Evolutionary conservation across 2,888 invertebrate species (phyloP).

Genomic region (Osmoderma eremita): DNA sequence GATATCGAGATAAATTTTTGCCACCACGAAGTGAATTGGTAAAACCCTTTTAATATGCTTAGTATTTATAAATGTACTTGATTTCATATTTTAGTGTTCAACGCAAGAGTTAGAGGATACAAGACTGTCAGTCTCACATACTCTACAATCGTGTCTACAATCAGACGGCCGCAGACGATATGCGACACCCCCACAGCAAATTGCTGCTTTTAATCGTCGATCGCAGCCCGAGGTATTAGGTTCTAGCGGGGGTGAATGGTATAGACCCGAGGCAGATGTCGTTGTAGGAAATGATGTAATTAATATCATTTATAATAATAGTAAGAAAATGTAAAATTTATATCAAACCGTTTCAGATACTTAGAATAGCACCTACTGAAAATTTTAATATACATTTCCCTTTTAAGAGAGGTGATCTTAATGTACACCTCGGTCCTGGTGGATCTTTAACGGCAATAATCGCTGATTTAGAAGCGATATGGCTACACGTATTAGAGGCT

Average conservation of each 20-base stretch:
- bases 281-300: constrained; percentile 81
- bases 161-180: constrained; percentile 83
- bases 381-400: constrained; percentile 92
- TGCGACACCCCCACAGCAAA: constrained; percentile 90
- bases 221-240: constrained; percentile 76
- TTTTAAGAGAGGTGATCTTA: constrained; percentile 86
- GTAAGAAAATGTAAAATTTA: constrained; percentile 8
- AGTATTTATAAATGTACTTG: not conserved
- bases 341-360: constrained; percentile 61
- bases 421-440: constrained; percentile 84
- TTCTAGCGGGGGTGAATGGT: constrained; percentile 70
- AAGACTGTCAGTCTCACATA: constrained; percentile 83
- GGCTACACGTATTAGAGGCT: constrained; percentile 82
- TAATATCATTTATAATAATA: not conserved
- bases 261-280: constrained; percentile 72
- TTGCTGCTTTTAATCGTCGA: constrained; percentile 86
- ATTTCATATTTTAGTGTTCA: constrained; percentile 73
- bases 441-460: constrained; percentile 87
- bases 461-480: constrained; percentile 87
- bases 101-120: constrained; percentile 86
- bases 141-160: constrained; percentile 86
- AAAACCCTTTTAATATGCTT: constrained; percentile 39
- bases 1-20: constrained; percentile 73
- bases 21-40: constrained; percentile 67
- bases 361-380: constrained; percentile 74